A percentile compares a stretch with the other conserved stretches of the same genome.
Conservation (phyloP, 2,113 vertebrate genomes). For the Cromileptes altivelis region DNA sequence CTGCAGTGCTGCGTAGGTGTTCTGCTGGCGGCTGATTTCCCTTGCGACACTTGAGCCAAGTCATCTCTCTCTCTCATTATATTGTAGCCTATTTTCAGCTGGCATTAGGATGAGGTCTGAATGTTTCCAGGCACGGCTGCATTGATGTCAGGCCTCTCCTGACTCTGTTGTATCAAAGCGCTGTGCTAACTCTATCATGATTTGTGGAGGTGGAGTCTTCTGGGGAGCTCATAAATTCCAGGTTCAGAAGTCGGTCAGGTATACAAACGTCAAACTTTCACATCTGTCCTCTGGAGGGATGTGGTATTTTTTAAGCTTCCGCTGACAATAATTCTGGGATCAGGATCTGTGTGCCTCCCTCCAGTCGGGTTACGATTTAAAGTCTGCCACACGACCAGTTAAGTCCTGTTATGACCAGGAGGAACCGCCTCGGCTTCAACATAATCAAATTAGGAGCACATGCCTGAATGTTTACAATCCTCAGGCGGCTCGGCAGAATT, state of each 20-base stretch:
- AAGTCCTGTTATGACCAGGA: not conserved
- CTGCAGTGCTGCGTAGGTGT: slow-evolving; percentile 67
- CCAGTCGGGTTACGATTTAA: not conserved
- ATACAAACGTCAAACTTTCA: slow-evolving; percentile 37
- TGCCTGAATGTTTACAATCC: slow-evolving; percentile 13
- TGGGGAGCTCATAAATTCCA: slow-evolving; percentile 46
- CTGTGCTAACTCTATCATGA: slow-evolving; percentile 9
- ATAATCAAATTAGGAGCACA: slow-evolving; percentile 30
- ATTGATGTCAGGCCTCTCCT: slow-evolving; percentile 17
- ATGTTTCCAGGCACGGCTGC: slow-evolving; percentile 42
- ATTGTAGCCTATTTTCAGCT: slow-evolving; percentile 53
- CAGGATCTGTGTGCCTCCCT: slow-evolving; percentile 14
- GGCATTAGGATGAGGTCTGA: slow-evolving; percentile 27
- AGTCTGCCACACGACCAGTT: slow-evolving; percentile 22
- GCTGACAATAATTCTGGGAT: slow-evolving; percentile 33
- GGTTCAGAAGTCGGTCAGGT: slow-evolving; percentile 58
- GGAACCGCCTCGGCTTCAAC: not conserved
- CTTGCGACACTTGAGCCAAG: slow-evolving; percentile 66
- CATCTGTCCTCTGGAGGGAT: slow-evolving; percentile 28
- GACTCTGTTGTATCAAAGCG: slow-evolving; percentile 27
- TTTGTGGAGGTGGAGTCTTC: slow-evolving; percentile 52
- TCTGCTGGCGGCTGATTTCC: slow-evolving; percentile 61
- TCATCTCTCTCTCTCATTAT: slow-evolving; percentile 62
- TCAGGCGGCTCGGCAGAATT: slow-evolving; percentile 15
- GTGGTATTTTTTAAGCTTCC: slow-evolving; percentile 32